Evolutionary conservation across 1,140 invertebrate genomes (phyloP).

Genomic region (Saccostrea echinata): DNA sequence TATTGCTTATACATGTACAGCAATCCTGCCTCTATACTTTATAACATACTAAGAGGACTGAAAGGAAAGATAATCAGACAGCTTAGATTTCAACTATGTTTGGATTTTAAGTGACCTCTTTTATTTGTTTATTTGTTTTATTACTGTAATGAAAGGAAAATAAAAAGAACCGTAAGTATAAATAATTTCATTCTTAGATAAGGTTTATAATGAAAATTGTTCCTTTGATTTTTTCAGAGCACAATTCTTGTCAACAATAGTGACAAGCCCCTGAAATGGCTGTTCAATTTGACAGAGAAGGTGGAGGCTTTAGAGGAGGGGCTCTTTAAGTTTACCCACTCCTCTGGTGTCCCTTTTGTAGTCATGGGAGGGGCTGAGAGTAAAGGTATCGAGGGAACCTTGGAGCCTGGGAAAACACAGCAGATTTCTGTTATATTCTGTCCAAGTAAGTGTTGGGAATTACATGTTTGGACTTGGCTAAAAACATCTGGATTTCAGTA

Average conservation of each 20-base stretch:
- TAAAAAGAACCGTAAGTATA: too few species aligned
- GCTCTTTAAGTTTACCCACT: constrained; percentile 76
- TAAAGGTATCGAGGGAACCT: constrained; percentile 72
- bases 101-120: too few species aligned
- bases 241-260: constrained; percentile 77
- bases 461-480: too few species aligned
- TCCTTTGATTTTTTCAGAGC: constrained; percentile 62
- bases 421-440: constrained; percentile 75
- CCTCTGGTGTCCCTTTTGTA: constrained; percentile 71
- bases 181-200: background rate
- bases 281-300: constrained; percentile 72
- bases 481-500: too few species aligned
- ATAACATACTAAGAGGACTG: too few species aligned
- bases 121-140: too few species aligned
- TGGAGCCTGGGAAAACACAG: constrained; percentile 75
- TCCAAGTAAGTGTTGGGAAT: constrained; percentile 72
- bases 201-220: background rate
- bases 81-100: too few species aligned
- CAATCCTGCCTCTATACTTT: too few species aligned
- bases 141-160: too few species aligned
- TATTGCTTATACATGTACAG: too few species aligned
- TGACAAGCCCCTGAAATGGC: constrained; percentile 73
- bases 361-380: constrained; percentile 53
- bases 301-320: constrained; percentile 72
- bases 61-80: too few species aligned